Percentiles rank a stretch among this genome's conserved stretches.
Conservation (phyloP, 2,888 invertebrate genomes). For the Diabrotica balteata region DNA sequence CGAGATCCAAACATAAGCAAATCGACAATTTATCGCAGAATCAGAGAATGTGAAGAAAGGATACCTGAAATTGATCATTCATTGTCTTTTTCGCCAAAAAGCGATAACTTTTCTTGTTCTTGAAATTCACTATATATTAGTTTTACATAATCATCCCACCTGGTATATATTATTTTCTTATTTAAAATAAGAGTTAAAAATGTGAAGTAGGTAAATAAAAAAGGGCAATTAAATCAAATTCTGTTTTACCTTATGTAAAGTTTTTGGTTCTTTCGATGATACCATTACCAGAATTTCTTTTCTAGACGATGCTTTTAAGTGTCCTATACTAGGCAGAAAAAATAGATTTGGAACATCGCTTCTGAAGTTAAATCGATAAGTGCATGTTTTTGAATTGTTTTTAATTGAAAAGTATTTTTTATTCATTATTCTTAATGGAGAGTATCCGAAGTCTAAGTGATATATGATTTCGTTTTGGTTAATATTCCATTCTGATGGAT, state of each 20-base stretch:
- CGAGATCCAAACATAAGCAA: too few relatives aligned
- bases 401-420: constrained; percentile 58
- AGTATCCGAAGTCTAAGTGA: constrained; percentile 57
- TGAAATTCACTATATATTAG: too few relatives aligned
- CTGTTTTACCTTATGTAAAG: constrained; percentile 48
- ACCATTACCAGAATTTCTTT: constrained; percentile 65
- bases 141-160: too few relatives aligned
- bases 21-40: too few relatives aligned
- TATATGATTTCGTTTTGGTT: constrained; percentile 42
- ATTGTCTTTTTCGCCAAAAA: too few relatives aligned
- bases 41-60: too few relatives aligned
- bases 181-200: too few relatives aligned
- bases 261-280: constrained; percentile 58
- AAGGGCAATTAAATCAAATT: too few relatives aligned
- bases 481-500: constrained; percentile 13
- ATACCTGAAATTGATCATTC: too few relatives aligned
- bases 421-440: constrained; percentile 54
- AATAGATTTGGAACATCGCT: constrained; percentile 49
- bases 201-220: too few relatives aligned
- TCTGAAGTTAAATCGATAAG: constrained; percentile 59
- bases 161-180: too few relatives aligned
- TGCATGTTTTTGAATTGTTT: constrained; percentile 55
- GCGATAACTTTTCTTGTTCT: too few relatives aligned
- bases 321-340: constrained; percentile 63
- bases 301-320: constrained; percentile 56